Conservation (phyloP, 2,113 vertebrate genomes). For the Greenwoodochromis staneri region DNA sequence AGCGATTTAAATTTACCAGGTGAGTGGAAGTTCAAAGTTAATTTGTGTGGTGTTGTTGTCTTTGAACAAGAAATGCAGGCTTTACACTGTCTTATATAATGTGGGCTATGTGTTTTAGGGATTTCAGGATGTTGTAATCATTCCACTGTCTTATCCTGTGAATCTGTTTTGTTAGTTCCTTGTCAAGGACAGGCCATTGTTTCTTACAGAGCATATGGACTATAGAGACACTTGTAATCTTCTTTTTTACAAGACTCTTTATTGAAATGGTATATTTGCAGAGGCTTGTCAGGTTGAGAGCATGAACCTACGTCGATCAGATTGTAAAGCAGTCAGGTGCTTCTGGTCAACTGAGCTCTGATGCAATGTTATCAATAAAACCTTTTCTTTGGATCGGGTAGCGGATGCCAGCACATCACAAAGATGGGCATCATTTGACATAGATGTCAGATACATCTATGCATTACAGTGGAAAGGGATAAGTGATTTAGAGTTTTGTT, state of each 20-base stretch:
- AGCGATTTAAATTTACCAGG: constrained; percentile 51
- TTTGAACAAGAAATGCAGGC: neutral
- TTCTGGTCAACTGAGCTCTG: neutral
- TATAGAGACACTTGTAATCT: neutral
- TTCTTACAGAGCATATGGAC: neutral
- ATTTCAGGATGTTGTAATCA: neutral
- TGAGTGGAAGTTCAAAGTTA: constrained; percentile 9
- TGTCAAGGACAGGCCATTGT: neutral
- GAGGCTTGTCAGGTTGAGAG: neutral
- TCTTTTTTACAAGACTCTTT: neutral
- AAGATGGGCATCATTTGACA: neutral
- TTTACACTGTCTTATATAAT: neutral
- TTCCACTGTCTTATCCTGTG: neutral
- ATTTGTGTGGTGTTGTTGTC: neutral
- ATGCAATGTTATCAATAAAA: neutral
- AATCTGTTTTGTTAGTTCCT: neutral
- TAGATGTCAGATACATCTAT: neutral
- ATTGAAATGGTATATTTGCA: neutral
- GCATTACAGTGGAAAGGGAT: neutral
- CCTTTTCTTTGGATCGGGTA: neutral
- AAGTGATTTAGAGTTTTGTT: neutral
- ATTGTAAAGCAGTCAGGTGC: neutral
- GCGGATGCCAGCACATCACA: neutral
- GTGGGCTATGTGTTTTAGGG: neutral
- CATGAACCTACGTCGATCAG: neutral